Conservation (phyloP, 92 coral and sea anemone species). For the Epizoanthus illoricatus region DNA sequence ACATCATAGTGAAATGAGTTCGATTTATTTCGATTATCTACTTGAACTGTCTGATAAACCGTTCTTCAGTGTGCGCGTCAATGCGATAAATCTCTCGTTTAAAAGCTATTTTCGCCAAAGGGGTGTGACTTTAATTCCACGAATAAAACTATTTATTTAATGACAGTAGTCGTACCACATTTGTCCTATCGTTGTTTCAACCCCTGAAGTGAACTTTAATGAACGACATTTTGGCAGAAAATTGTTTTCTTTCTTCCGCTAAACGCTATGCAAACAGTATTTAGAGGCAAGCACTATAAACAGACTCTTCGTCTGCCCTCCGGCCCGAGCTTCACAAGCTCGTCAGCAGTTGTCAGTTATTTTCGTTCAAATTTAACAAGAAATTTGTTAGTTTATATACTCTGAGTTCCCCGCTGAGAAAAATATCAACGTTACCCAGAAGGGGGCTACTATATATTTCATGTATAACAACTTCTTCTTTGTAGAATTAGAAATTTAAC, state of each 20-base stretch:
- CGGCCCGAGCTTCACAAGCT: slow-evolving; percentile 13
- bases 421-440: slow-evolving; percentile 20
- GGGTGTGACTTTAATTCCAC: slow-evolving; percentile 42
- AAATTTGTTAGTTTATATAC: background rate
- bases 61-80: slow-evolving; percentile 13
- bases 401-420: slow-evolving; percentile 25
- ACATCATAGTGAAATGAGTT: slow-evolving; percentile 1
- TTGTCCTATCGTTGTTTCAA: slow-evolving; percentile 28
- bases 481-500: slow-evolving; percentile 3
- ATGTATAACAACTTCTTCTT: background rate
- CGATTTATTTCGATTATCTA: slow-evolving; percentile 15
- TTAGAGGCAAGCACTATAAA: slow-evolving; percentile 17
- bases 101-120: slow-evolving; percentile 39
- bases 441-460: slow-evolving; percentile 3
- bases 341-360: slow-evolving; percentile 19
- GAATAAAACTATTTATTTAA: slow-evolving; percentile 25
- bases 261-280: slow-evolving; percentile 45
- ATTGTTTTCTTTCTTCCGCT: slow-evolving; percentile 47
- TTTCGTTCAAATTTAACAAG: slow-evolving; percentile 24
- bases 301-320: slow-evolving; percentile 17
- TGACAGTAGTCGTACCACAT: slow-evolving; percentile 7
- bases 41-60: slow-evolving; percentile 1
- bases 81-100: slow-evolving; percentile 40
- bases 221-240: slow-evolving; percentile 41
- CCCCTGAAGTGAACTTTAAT: slow-evolving; percentile 41